phyloP scores from a whole-genome alignment of 2,797 vertebrate genomes.

The Anguilla megastoma region DNA sequence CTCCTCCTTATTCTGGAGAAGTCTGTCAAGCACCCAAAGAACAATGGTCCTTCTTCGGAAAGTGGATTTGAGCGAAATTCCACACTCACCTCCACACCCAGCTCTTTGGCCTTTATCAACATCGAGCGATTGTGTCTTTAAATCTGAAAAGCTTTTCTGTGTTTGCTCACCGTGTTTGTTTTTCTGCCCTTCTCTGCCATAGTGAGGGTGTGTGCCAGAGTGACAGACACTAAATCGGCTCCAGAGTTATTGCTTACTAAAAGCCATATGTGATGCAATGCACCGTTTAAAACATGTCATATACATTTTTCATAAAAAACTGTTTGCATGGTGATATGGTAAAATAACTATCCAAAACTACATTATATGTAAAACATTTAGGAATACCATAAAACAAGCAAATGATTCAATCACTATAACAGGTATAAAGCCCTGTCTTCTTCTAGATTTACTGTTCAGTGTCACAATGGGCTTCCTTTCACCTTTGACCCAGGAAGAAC shows the following conservation, averaged over 20 bases:
- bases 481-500: constrained; percentile 8
- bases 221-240: background rate
- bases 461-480: background rate
- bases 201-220: constrained; percentile 13
- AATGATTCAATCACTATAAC: background rate
- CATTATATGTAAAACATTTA: background rate
- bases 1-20: constrained; percentile 24
- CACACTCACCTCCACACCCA: constrained; percentile 28
- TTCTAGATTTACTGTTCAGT: background rate
- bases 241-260: background rate
- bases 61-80: constrained; percentile 21
- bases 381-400: background rate
- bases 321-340: background rate
- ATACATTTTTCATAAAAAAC: background rate
- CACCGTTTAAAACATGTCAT: background rate
- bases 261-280: background rate
- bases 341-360: background rate
- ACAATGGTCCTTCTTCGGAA: constrained; percentile 35
- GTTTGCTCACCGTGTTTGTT: constrained; percentile 29
- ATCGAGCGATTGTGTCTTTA: constrained; percentile 28
- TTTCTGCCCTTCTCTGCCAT: constrained; percentile 10
- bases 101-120: constrained; percentile 23
- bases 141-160: constrained; percentile 20
- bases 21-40: constrained; percentile 20
- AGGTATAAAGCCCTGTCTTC: background rate